phyloP scores from a whole-genome alignment of 2,888 invertebrate genomes.

The Platycheirus albimanus region DNA sequence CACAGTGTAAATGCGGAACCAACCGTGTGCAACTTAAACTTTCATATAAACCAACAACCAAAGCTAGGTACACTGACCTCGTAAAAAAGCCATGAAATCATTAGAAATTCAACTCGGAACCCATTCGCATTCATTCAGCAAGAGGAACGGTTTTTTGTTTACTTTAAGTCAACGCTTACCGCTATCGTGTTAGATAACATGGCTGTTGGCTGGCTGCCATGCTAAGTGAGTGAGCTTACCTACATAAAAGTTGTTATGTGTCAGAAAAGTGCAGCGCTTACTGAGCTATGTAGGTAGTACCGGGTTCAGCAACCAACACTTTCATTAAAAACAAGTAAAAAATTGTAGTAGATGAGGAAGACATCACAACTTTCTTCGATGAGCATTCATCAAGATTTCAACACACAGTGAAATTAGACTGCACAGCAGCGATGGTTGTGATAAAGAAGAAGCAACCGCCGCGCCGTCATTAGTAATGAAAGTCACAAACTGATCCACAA shows the following conservation, averaged over 20 bases:
- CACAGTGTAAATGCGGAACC: conserved; percentile 53
- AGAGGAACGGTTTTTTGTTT: conserved; percentile 25
- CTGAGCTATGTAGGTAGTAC: conserved; percentile 29
- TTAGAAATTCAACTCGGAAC: conserved; percentile 57
- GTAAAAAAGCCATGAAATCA: conserved; percentile 48
- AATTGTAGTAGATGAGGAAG: conserved; percentile 39
- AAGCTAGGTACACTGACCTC: conserved; percentile 69
- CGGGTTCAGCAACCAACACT: conserved; percentile 65
- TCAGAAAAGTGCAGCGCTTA: conserved; percentile 33
- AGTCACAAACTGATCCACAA: conserved; percentile 17
- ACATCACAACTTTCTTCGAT: conserved; percentile 54
- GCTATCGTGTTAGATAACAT: conserved; percentile 55
- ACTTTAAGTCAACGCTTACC: conserved; percentile 6
- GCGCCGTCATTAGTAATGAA: conserved; percentile 37
- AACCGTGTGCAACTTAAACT: conserved; percentile 52
- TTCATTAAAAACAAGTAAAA: conserved; percentile 26
- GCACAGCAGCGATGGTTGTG: too few relatives aligned
- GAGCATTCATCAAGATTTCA: conserved; percentile 43
- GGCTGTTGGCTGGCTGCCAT: conserved; percentile 2
- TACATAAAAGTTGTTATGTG: conserved; percentile 4
- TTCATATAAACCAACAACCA: conserved; percentile 48
- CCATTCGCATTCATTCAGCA: conserved; percentile 44
- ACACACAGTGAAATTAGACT: conserved; percentile 44
- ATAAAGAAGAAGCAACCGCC: background rate
- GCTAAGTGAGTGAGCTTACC: conserved; percentile 4